phyloP scores from a whole-genome alignment of 2,888 invertebrate species.

The Dichetophora obliterata region DNA sequence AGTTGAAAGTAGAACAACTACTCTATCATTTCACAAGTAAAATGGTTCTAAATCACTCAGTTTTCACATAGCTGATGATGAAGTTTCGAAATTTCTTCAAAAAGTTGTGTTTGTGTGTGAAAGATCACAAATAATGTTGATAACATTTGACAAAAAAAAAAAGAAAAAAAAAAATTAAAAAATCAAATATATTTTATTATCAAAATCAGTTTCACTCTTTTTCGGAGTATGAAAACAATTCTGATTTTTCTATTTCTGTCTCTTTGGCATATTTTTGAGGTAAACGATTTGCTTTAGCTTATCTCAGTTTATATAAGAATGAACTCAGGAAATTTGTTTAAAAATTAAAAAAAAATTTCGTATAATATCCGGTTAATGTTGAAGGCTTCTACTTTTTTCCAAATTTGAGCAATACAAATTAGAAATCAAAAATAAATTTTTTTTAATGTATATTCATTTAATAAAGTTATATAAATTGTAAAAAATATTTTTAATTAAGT shows the following conservation, averaged over 20 bases:
- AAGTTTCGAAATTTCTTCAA: neutral
- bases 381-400: no score
- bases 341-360: no score
- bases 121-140: neutral
- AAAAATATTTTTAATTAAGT: no score
- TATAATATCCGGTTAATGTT: neutral
- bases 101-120: neutral
- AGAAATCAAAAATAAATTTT: no score
- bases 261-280: neutral
- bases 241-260: neutral
- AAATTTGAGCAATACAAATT: no score
- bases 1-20: neutral
- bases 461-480: no score
- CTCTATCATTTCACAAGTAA: neutral
- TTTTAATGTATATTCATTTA: no score
- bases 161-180: neutral
- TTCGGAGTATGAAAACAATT: neutral
- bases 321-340: neutral
- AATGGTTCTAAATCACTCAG: neutral
- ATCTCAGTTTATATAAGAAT: neutral
- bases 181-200: neutral
- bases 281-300: neutral
- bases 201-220: conserved; percentile 12
- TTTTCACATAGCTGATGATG: neutral
- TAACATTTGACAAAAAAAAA: neutral